Base-by-base conservation (phyloP, 2,888 invertebrate genomes). In the Athalia cordata region DNA sequence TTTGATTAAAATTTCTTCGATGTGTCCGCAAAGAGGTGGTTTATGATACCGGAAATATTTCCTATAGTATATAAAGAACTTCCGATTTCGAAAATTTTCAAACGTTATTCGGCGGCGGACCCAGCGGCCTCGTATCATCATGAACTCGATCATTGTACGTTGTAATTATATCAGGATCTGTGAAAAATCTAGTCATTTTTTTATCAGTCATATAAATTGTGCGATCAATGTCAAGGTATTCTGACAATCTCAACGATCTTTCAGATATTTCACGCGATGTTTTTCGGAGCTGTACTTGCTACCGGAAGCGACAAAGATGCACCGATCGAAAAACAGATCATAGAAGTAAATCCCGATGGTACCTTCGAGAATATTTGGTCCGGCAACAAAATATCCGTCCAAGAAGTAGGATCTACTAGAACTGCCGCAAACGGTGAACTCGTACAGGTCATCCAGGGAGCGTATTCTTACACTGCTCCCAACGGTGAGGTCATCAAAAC, bases 301-400 rank as follows among this genome's bases (percentile, higher is more conserved):
- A 11, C 43, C 7, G 70, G 55, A 70, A 13, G 5, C 55, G 74
- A 74, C 8, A 74, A 74, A 47, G 74, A 74, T n/a, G 74, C 74
- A 7, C 62, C 74, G n/a, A 74, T 74, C 49, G 74, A 74, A 0
- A 61, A 8, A 29, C 74, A 74, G 43, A 0, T 29, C 6, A 8
- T 61, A 11, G 74, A 62, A 7, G 59, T 59, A 9, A 61, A 9
- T 57, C 6, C 61, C 3, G 61, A 61, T 6, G 74, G 74, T 29
- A 13, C 13, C 9, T 74, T 74, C 49, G 9, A 13, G 47, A 57
- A 74, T 5, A 45, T 6, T 11, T 74, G 74, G 74, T 59, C 74
- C 62, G 74, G 74, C 57, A 74, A 74, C 59, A 59, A 59, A 7
- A 74, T 74, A 11, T 4, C 62, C 57, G 9, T 61, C 5, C 13